Conservation (phyloP, 2,113 vertebrate genomes). For the Larimichthys crocea region DNA sequence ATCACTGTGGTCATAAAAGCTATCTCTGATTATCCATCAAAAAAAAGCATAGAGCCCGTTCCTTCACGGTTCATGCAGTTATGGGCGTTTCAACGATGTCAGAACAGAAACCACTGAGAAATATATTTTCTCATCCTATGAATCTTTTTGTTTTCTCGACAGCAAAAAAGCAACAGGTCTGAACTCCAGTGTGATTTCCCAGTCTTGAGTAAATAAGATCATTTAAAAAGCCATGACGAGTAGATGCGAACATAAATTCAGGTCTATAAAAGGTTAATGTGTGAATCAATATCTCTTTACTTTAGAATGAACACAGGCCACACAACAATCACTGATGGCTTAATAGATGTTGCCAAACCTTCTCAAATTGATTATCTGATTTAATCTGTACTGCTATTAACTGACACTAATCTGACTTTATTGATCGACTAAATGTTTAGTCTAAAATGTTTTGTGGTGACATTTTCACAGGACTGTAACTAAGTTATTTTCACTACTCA, state of each 20-base stretch:
- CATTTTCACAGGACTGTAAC: too few species aligned
- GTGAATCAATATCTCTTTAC: not conserved
- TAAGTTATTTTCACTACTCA: not conserved
- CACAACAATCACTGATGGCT: not conserved
- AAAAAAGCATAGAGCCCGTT: slow-evolving; percentile 4
- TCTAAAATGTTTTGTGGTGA: not conserved
- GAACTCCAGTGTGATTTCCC: not conserved
- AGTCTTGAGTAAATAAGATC: not conserved
- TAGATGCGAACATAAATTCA: not conserved
- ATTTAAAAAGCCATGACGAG: not conserved
- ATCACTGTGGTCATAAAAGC: slow-evolving; percentile 61
- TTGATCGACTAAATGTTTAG: not conserved
- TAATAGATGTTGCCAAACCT: not conserved
- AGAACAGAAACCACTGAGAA: not conserved
- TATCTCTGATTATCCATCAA: slow-evolving; percentile 47
- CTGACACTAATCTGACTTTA: not conserved
- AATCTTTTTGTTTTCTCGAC: not conserved
- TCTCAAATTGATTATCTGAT: not conserved
- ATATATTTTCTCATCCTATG: not conserved
- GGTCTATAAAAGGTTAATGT: not conserved
- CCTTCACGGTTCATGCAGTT: slow-evolving; percentile 12
- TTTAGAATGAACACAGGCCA: not conserved
- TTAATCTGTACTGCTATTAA: not conserved
- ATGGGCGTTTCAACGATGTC: not conserved
- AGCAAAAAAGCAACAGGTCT: not conserved